Base-by-base conservation (phyloP, 2,888 invertebrate species). In the Troides oblongomaculatus region DNA sequence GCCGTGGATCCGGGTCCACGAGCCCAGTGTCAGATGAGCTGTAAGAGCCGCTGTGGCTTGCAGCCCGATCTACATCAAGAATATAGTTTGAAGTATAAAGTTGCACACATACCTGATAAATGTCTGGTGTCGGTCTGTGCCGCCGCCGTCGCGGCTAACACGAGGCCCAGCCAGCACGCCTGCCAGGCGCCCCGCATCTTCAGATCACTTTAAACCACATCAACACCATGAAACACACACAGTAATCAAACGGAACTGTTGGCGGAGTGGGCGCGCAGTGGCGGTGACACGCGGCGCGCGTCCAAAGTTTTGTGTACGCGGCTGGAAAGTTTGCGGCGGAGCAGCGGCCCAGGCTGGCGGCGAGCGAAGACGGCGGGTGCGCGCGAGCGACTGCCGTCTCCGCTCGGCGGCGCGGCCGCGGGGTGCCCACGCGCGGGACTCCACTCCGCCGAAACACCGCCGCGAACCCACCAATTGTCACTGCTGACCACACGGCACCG, bases 171-270 rank as follows among this genome's bases (percentile, higher is more conserved):
- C 83, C 89, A 90, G 87, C 86, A 89, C 88, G 90, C 90, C 88
- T 82, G 83, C 81, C 84, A 82, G 90, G 90, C 92, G 89, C 86
- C 83, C 88, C 87, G 86, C 92, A 92, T 92, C 80, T 82, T 84
- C 85, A 84, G 83, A 83, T 80, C 83, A 86, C 86, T 74, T 69
- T 83, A 82, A 83, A 84, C 84, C 90, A 89, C 91, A 90, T 90
- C 86, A 87, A 92, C 90, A 89, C 88, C 76, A 63, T 74, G 81
- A 79, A 83, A 83, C 83, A 84, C 84, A 79, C 79, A 81, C 81
- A 81, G 72, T 73, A 73, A 71, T 74, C 80, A 80, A 76, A 78
- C 77, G 76, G 70, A 72, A 78, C 77, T 76, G 69, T 68, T 72
- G 72, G 75, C 53, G 60, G 70, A 74, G 72, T 79, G 69, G 74